phyloP scores from a whole-genome alignment of 2,888 invertebrate genomes.

The Calliphora vomitoria region DNA sequence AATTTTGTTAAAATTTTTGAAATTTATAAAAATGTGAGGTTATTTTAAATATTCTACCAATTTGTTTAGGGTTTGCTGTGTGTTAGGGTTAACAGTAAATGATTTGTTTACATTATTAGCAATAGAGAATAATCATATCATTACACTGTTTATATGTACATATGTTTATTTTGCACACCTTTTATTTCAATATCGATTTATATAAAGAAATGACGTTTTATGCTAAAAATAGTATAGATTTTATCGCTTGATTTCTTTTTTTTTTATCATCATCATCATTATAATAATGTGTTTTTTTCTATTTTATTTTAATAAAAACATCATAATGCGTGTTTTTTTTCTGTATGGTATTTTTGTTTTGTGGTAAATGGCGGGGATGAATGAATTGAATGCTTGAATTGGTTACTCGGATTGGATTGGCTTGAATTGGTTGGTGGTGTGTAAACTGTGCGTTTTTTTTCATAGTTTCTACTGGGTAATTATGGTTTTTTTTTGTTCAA shows the following conservation, averaged over 20 bases:
- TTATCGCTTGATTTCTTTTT: constrained; percentile 43
- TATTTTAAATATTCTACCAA: background rate
- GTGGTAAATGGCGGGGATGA: constrained; percentile 57
- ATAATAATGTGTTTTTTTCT: constrained; percentile 6
- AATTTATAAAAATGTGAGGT: too few species aligned
- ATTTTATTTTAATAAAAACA: constrained; percentile 17
- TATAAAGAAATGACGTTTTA: constrained; percentile 57
- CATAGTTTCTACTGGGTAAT: constrained; percentile 44
- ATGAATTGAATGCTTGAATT: constrained; percentile 38
- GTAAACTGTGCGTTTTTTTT: constrained; percentile 24
- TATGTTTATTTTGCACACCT: constrained; percentile 47
- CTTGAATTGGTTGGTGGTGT: constrained; percentile 52
- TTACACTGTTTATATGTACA: background rate
- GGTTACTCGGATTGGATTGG: constrained; percentile 16
- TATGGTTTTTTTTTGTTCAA: constrained; percentile 20
- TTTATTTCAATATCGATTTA: constrained; percentile 46
- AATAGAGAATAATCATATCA: background rate
- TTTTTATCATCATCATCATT: constrained; percentile 31
- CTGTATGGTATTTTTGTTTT: background rate
- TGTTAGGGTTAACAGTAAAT: background rate
- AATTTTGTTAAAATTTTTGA: too few species aligned
- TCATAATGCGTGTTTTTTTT: background rate
- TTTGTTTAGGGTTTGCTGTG: background rate
- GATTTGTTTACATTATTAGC: background rate
- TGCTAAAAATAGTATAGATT: constrained; percentile 41